These are phyloP conservation scores for Bradypus variegatus DNA, from an alignment of 2,797 vertebrate genomes.

Conservation along the genomic window DNA sequence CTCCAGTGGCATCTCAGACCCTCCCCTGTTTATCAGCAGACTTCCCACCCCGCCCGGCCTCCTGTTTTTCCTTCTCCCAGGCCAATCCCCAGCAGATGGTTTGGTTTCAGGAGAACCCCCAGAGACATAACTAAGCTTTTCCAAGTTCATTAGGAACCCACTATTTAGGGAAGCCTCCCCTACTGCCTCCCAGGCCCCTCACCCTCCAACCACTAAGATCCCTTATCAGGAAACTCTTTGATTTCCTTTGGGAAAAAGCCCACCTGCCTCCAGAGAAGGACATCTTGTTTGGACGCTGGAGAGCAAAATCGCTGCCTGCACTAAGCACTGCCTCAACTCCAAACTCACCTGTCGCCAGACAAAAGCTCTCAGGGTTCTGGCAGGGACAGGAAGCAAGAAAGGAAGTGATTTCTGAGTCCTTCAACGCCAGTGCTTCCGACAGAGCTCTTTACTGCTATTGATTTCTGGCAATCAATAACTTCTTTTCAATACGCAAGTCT, in stretches of 20 bases:
- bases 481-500: constrained; percentile 68
- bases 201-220: constrained; percentile 29
- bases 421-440: constrained; percentile 66
- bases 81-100: constrained; percentile 50
- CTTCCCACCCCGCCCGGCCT: not conserved
- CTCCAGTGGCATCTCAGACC: rapidly evolving
- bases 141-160: constrained; percentile 66
- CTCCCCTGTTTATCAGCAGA: not conserved
- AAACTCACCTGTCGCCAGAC: constrained; percentile 59
- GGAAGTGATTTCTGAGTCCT: constrained; percentile 58
- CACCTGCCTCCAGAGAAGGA: constrained; percentile 51
- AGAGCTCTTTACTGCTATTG: constrained; percentile 68
- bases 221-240: constrained; percentile 55
- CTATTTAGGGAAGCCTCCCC: constrained; percentile 55
- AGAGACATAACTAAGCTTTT: constrained; percentile 56
- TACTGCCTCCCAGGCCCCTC: not conserved
- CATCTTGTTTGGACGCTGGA: constrained; percentile 30
- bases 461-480: constrained; percentile 68
- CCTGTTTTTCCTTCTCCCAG: constrained; percentile 35
- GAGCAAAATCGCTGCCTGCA: constrained; percentile 40
- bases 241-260: constrained; percentile 50
- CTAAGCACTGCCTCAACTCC: constrained; percentile 38
- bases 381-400: constrained; percentile 48
- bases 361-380: constrained; percentile 59
- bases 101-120: constrained; percentile 40